A percentile compares a stretch with the other conserved stretches of the same genome.
Evolutionary conservation across 53 echinoderm and acorn worm species (phyloP).

Genomic region (Apostichopus leukothele): DNA sequence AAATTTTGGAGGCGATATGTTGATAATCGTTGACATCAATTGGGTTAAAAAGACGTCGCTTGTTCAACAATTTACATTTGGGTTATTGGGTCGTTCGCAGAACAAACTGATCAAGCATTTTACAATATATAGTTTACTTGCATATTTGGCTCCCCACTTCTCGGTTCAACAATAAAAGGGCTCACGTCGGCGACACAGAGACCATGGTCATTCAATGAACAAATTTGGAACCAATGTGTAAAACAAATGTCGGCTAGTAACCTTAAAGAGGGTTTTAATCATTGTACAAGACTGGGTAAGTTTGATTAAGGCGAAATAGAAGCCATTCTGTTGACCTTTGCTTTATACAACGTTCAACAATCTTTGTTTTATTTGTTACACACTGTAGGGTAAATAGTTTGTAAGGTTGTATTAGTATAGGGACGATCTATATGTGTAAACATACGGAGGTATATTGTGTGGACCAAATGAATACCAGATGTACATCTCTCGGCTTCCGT

Average conservation of each 20-base stretch:
- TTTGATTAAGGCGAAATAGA: not conserved
- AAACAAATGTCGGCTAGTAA: constrained; percentile 27
- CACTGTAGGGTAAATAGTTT: not conserved
- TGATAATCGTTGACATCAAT: not conserved
- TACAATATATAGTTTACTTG: not conserved
- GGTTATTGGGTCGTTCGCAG: not conserved
- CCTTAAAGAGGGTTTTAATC: not conserved
- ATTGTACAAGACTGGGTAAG: not conserved
- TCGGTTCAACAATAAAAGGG: constrained; percentile 19
- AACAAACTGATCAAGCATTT: too few species aligned
- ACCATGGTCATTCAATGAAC: not conserved
- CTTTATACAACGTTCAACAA: not conserved
- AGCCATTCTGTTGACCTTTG: not conserved
- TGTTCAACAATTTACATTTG: not conserved
- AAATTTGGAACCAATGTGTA: constrained; percentile 29
- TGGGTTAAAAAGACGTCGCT: not conserved
- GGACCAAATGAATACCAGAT: too few species aligned
- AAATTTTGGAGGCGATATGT: not conserved
- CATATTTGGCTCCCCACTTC: not conserved
- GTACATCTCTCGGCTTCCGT: too few species aligned
- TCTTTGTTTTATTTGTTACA: constrained; percentile 26
- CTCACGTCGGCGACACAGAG: constrained; percentile 24
- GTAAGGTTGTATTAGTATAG: too few species aligned
- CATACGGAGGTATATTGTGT: too few species aligned
- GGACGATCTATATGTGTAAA: too few species aligned